These are phyloP conservation scores for Conus betulinus DNA, from an alignment of 1,140 invertebrate species.

Conservation along the genomic window DNA sequence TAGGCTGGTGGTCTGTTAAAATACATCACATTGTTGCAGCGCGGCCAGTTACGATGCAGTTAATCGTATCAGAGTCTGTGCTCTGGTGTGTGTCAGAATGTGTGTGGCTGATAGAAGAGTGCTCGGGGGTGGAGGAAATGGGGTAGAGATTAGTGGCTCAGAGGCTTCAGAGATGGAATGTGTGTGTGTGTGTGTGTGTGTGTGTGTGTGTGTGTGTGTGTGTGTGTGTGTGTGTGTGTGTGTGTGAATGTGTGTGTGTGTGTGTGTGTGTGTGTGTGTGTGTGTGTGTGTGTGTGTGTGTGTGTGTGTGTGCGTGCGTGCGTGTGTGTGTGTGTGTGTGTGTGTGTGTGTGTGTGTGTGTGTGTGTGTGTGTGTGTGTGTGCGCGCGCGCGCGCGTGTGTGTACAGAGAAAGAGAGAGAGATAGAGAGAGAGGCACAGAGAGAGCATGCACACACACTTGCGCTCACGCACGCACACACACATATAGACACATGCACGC, in stretches of 20 bases:
- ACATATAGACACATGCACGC: not conserved
- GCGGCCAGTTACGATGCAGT: no score
- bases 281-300: constrained; percentile 21
- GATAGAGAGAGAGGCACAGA: no score
- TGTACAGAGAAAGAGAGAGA: not conserved
- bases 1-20: no score
- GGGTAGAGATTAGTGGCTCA: no score
- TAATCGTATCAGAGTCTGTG: no score
- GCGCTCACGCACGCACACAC: not conserved
- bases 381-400: not conserved
- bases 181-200: constrained; percentile 32
- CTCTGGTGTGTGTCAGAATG: no score
- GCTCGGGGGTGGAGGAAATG: no score
- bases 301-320: constrained; percentile 18
- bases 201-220: constrained; percentile 30
- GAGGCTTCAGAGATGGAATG: not conserved
- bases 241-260: constrained; percentile 29
- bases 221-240: constrained; percentile 35
- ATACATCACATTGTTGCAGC: no score
- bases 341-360: not conserved
- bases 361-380: not conserved
- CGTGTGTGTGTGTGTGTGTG: constrained; percentile 26
- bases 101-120: no score
- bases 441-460: no score
- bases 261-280: constrained; percentile 5